Evolutionary conservation across 1,140 invertebrate genomes (phyloP).

Genomic region (Nautilus pompilius): DNA sequence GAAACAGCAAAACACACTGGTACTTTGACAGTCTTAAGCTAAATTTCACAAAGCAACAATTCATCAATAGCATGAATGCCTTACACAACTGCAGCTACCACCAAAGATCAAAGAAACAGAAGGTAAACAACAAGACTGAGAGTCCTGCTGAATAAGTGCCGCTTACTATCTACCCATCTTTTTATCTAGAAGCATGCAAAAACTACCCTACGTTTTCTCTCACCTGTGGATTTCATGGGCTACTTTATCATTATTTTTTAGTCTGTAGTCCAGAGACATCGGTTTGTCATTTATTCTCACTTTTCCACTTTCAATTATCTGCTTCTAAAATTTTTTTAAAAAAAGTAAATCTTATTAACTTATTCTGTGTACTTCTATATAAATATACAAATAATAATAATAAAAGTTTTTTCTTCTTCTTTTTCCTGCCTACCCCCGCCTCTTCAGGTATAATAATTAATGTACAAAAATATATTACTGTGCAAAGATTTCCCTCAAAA

Average conservation of each 20-base stretch:
- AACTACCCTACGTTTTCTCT: neutral
- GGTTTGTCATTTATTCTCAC: conserved; percentile 93
- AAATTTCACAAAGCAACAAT: neutral
- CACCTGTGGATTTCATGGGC: conserved; percentile 7
- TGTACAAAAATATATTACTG: too few species aligned
- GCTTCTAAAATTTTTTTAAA: too few species aligned
- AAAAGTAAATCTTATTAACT: too few species aligned
- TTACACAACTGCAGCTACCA: neutral
- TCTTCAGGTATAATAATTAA: too few species aligned
- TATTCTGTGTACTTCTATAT: too few species aligned
- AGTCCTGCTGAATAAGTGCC: neutral
- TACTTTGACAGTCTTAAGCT: too few species aligned
- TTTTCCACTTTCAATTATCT: conserved; percentile 84
- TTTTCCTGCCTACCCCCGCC: too few species aligned
- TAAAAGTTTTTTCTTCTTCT: too few species aligned
- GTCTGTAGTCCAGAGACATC: conserved; percentile 82
- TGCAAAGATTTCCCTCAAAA: too few species aligned
- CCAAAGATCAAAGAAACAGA: neutral
- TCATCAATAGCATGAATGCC: too few species aligned
- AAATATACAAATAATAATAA: too few species aligned
- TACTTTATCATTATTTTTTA: conserved; percentile 73
- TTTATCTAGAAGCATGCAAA: neutral
- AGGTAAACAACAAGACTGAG: neutral
- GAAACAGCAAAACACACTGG: too few species aligned
- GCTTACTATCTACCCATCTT: neutral